Evolutionary conservation across 2,888 invertebrate genomes (phyloP), one percentile per base, ranked within the genome.

Genomic region (Chironomus riparius): DNA sequence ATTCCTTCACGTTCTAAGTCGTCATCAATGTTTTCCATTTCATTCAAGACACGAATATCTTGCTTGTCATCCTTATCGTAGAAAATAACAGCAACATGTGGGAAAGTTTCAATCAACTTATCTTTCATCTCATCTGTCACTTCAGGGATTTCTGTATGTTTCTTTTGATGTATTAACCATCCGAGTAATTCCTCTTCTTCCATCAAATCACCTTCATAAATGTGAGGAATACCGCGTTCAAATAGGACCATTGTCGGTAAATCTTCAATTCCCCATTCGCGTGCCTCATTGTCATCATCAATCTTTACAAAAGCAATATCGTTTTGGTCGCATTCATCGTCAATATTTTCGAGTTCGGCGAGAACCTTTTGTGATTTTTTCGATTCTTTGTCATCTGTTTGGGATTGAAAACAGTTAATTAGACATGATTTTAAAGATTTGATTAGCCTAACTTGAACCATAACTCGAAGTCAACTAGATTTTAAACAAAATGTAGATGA

Each of bases 61-160:
- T 95, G 93, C 82, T 92, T 93, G 80, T 94, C 94, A 74, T 95
- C 93, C 82, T 93, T 94, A 81, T 95, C 94, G 83, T 95, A 95
- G 83, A 96, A 96, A 79, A 95, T 89, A 79, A 95, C 95, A 76
- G 95, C 95, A 79, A 96, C 87, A 82, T 90, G 94, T 77, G 91
- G 88, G 24, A 91, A 89, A 72, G 86, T 90, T 79, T 93, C 93
- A 78, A 96, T 91, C 62, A 96, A 86, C 82, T 92, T 92, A 80
- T 95, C 95, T 88, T 96, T 92, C 93, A 95, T 95, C 86, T 95
- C 94, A 81, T 95, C 93, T 7, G 95, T 95, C 22, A 96, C 90
- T 85, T 94, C 94, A 69, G 95, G 94, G 79, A 95, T 95, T 86
- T 95, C 94, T 77, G 92, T 91, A 82, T 94, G 93, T 78, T 92